Evolutionary conservation across 1,140 invertebrate species (phyloP).

Genomic region (Nasonia longicornis): DNA sequence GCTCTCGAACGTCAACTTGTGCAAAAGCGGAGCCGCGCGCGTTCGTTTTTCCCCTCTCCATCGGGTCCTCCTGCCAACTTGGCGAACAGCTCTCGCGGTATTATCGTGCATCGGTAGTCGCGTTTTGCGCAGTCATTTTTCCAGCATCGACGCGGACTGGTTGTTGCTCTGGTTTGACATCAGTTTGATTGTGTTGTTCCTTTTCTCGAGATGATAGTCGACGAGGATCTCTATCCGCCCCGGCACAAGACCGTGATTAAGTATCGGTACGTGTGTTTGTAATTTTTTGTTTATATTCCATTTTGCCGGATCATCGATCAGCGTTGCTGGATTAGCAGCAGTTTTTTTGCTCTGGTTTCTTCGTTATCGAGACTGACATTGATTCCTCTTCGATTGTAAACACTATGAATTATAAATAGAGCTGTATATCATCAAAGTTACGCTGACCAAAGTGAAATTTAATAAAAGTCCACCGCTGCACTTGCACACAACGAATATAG

Average conservation of each 20-base stretch:
- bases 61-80: background rate
- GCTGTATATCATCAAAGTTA: too few relatives aligned
- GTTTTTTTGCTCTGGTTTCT: background rate
- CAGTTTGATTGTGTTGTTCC: background rate
- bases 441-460: background rate
- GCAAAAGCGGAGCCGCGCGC: constrained; percentile 9
- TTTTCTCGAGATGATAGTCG: constrained; percentile 49
- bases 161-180: background rate
- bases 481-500: background rate
- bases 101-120: constrained; percentile 22
- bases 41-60: constrained; percentile 40
- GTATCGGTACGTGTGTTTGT: constrained; percentile 53
- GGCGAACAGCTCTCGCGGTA: background rate
- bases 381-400: background rate
- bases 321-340: too few relatives aligned
- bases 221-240: constrained; percentile 60
- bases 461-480: background rate
- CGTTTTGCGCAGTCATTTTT: constrained; percentile 65
- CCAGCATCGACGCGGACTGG: constrained; percentile 49
- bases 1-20: constrained; percentile 18
- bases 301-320: background rate
- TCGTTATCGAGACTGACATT: background rate
- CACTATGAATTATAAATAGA: background rate
- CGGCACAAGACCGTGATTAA: constrained; percentile 61
- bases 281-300: background rate